These are phyloP conservation scores for Drosophila rubida DNA, from an alignment of 2,888 invertebrate species.

Conservation along the genomic window DNA sequence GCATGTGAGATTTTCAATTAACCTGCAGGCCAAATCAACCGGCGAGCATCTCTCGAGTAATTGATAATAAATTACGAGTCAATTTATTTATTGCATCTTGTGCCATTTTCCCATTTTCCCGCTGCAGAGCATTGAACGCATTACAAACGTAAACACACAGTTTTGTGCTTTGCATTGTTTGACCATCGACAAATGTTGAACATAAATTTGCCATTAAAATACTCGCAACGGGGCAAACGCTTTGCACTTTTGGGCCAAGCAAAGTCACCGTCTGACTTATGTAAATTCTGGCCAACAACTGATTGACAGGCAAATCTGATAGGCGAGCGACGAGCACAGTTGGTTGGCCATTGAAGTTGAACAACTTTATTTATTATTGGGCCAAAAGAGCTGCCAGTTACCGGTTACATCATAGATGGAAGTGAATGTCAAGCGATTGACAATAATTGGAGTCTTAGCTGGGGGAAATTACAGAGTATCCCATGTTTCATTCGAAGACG, in stretches of 20 bases:
- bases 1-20: slow-evolving; percentile 69
- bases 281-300: slow-evolving; percentile 40
- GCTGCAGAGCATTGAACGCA: slow-evolving; percentile 31
- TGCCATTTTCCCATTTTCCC: slow-evolving; percentile 14
- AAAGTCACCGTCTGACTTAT: slow-evolving; percentile 39
- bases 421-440: background rate
- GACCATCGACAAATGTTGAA: slow-evolving; percentile 3
- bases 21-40: slow-evolving; percentile 63
- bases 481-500: background rate
- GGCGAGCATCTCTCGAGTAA: slow-evolving; percentile 33
- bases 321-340: background rate
- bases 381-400: background rate
- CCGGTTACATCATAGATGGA: background rate
- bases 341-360: background rate
- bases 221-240: slow-evolving; percentile 22
- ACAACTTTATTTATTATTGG: slow-evolving; percentile 7
- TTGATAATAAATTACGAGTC: slow-evolving; percentile 25
- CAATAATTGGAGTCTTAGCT: background rate
- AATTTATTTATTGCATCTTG: slow-evolving; percentile 35
- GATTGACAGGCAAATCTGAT: slow-evolving; percentile 49
- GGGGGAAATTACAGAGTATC: background rate
- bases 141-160: slow-evolving; percentile 12
- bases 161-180: slow-evolving; percentile 31
- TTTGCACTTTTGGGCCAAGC: slow-evolving; percentile 28
- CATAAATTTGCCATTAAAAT: slow-evolving; percentile 41